phyloP scores from a whole-genome alignment of 1,140 invertebrate genomes.

The Formica selysi region DNA sequence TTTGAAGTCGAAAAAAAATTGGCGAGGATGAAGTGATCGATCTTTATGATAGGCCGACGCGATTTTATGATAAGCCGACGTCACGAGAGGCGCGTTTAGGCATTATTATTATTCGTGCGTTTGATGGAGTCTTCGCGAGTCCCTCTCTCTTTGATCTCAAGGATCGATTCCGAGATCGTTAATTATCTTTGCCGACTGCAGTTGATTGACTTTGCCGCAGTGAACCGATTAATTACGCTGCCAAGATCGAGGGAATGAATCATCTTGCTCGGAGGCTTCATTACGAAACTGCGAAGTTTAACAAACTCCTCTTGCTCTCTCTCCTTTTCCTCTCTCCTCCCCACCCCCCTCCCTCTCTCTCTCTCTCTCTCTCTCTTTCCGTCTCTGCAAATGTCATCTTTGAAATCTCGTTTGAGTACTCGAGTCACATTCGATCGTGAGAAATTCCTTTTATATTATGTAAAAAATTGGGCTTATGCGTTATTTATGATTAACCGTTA shows the following conservation, averaged over 20 bases:
- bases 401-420: constrained; percentile 6
- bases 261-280: constrained; percentile 60
- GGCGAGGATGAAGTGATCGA: constrained; percentile 40
- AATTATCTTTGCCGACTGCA: constrained; percentile 60
- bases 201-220: constrained; percentile 62
- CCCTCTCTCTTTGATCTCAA: constrained; percentile 51
- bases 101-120: constrained; percentile 60
- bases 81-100: constrained; percentile 53
- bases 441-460: background rate
- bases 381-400: constrained; percentile 32
- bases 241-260: constrained; percentile 63
- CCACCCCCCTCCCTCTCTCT: background rate
- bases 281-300: constrained; percentile 61
- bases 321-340: background rate
- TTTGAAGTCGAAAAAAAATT: constrained; percentile 35
- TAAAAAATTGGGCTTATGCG: background rate
- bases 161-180: constrained; percentile 60
- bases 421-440: constrained; percentile 35
- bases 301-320: constrained; percentile 42
- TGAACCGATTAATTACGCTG: constrained; percentile 65
- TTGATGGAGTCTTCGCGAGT: constrained; percentile 55
- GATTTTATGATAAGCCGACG: constrained; percentile 51
- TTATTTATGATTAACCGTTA: background rate
- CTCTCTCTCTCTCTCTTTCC: background rate
- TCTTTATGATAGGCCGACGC: constrained; percentile 31